Percentiles rank a stretch among this genome's conserved stretches.
Evolutionary conservation across 2,113 vertebrate species (phyloP).

Genomic region (Cyphomyrus discorhynchus): DNA sequence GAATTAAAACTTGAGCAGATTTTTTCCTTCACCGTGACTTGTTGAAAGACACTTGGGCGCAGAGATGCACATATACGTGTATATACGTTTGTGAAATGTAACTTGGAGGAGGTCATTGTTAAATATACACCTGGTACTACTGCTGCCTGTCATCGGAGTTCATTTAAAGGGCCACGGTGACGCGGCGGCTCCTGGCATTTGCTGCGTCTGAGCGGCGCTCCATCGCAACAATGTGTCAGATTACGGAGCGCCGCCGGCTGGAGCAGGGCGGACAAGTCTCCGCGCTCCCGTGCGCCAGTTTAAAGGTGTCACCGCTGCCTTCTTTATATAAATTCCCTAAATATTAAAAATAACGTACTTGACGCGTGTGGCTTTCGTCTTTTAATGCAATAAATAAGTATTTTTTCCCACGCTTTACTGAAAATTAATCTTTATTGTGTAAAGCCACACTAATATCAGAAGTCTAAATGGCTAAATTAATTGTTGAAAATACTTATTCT

Average conservation of each 20-base stretch:
- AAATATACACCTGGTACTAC: background rate
- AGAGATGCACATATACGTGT: background rate
- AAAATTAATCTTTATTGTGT: background rate
- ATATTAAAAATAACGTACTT: background rate
- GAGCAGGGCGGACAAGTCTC: background rate
- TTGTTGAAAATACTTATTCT: background rate
- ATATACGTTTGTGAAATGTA: background rate
- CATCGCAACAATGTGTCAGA: background rate
- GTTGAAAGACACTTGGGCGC: background rate
- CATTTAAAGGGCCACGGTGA: background rate
- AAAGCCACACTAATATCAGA: background rate
- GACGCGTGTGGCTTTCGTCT: background rate
- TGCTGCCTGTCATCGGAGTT: background rate
- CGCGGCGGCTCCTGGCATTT: background rate
- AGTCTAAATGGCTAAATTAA: background rate
- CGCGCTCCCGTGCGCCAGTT: background rate
- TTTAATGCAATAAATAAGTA: background rate
- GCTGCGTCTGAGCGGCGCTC: conserved; percentile 1
- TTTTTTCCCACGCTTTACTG: background rate
- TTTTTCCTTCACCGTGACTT: background rate
- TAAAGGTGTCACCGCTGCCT: background rate
- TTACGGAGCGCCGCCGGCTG: background rate
- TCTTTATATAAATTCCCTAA: background rate
- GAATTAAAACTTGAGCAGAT: background rate
- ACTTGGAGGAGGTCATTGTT: background rate